A percentile compares a stretch with the other conserved stretches of the same genome.
These are phyloP conservation scores for Protaetia brevitarsis DNA, from an alignment of 1,140 invertebrate species.

Conservation along the genomic window DNA sequence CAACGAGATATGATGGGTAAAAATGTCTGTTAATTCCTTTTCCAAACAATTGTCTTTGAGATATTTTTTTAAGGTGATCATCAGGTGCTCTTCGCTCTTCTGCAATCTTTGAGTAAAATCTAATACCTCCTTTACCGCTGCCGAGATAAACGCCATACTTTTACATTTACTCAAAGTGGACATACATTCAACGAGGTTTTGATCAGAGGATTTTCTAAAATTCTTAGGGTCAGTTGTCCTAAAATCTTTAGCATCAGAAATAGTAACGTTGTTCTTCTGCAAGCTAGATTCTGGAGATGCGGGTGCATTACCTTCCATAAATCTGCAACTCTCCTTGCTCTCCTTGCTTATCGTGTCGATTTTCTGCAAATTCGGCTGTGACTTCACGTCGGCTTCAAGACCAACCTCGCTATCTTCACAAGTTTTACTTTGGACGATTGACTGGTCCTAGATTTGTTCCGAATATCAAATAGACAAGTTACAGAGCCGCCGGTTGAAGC, in stretches of 20 bases:
- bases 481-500: background rate
- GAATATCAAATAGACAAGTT: background rate
- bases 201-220: background rate
- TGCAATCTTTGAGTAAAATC: background rate
- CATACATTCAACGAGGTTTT: background rate
- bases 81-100: background rate
- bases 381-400: background rate
- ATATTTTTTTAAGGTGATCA: conserved; percentile 12
- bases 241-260: too few relatives aligned
- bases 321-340: too few relatives aligned
- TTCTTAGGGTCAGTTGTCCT: background rate
- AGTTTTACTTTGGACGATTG: background rate
- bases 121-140: conserved; percentile 10
- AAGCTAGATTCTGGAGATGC: too few relatives aligned
- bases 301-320: too few relatives aligned
- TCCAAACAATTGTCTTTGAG: conserved; percentile 8
- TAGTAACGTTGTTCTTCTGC: too few relatives aligned
- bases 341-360: background rate
- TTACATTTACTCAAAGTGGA: background rate
- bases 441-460: background rate
- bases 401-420: background rate
- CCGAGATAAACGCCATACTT: background rate
- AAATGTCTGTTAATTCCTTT: conserved; percentile 25
- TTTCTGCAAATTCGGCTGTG: background rate
- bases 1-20: conserved; percentile 32